Conservation (phyloP, 2,113 vertebrate genomes). For the Acinonyx jubatus region DNA sequence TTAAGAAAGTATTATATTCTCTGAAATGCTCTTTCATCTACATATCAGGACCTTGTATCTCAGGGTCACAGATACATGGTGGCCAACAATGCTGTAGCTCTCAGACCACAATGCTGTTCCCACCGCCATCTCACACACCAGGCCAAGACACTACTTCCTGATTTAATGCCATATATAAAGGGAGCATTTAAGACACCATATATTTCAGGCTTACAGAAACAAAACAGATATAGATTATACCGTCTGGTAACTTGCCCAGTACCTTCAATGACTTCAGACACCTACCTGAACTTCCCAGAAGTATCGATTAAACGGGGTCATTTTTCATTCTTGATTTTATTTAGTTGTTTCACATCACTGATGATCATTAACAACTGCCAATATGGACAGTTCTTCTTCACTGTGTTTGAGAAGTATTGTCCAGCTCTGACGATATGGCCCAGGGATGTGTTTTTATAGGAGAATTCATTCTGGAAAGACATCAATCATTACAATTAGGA, state of each 20-base stretch:
- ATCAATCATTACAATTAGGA: background rate
- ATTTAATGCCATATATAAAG: slow-evolving; percentile 19
- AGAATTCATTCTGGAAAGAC: background rate
- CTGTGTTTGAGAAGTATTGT: background rate
- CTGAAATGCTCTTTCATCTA: background rate
- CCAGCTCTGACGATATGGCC: background rate
- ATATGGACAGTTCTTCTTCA: background rate
- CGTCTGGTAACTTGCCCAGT: background rate
- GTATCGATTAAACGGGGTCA: background rate
- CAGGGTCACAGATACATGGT: background rate
- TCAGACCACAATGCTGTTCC: background rate
- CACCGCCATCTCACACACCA: background rate
- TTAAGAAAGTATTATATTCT: background rate
- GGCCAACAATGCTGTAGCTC: background rate
- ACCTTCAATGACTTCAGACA: background rate
- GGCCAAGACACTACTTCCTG: slow-evolving; percentile 21
- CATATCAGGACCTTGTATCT: background rate
- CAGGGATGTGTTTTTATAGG: background rate
- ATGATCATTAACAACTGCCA: background rate
- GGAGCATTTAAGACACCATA: background rate
- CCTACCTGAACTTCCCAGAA: slow-evolving; percentile 62
- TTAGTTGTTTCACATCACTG: background rate
- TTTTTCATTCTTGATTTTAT: slow-evolving; percentile 38
- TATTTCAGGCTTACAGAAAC: background rate
- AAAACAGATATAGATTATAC: background rate